phyloP scores from a whole-genome alignment of 2,113 vertebrate genomes.

The Lophura nycthemera region DNA sequence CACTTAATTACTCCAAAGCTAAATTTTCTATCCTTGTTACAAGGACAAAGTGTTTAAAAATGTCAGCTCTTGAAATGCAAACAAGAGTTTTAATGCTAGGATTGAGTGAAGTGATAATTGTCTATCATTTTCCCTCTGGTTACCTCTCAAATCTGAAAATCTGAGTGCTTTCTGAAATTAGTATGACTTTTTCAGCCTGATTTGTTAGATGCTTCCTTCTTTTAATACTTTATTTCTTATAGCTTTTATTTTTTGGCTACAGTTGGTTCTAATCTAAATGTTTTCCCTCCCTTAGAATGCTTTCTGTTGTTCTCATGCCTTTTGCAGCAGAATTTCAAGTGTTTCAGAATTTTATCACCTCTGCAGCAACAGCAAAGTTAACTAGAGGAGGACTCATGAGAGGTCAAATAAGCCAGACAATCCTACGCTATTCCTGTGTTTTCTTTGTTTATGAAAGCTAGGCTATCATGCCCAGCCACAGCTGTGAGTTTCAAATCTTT shows the following conservation, averaged over 20 bases:
- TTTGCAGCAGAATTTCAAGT: neutral
- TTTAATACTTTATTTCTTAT: constrained; percentile 6
- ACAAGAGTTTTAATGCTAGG: neutral
- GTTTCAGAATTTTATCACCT: neutral
- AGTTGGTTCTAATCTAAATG: neutral
- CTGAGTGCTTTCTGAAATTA: neutral
- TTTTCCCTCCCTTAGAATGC: neutral
- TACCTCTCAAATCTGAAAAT: neutral
- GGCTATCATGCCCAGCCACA: neutral
- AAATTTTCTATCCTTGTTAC: neutral
- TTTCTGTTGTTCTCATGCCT: neutral
- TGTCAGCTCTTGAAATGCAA: neutral
- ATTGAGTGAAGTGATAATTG: neutral
- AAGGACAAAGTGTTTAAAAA: constrained; percentile 8
- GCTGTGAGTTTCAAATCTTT: neutral
- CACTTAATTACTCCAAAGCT: neutral
- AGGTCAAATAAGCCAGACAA: neutral
- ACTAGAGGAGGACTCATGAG: neutral
- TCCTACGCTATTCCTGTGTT: neutral
- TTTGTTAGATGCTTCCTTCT: neutral
- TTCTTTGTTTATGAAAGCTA: neutral
- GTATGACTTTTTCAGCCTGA: neutral
- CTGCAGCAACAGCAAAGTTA: neutral
- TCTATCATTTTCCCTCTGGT: neutral
- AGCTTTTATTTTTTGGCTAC: constrained; percentile 11